Evolutionary conservation across 2,888 invertebrate genomes (phyloP).

Genomic region (Cosmopolites sordidus): DNA sequence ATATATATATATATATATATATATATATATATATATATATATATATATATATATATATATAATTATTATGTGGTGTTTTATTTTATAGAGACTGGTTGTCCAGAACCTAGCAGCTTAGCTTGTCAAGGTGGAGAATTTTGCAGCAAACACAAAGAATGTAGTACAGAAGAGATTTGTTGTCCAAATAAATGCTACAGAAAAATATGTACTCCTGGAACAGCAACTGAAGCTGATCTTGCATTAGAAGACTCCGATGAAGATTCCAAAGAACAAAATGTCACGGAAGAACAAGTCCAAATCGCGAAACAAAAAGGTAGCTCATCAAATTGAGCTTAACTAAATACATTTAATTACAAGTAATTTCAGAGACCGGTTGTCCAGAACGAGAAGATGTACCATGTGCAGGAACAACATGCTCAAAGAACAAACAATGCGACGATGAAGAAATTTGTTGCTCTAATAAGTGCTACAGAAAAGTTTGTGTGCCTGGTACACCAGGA

Average conservation of each 20-base stretch:
- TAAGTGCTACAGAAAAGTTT: slow-evolving; percentile 27
- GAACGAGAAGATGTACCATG: slow-evolving; percentile 21
- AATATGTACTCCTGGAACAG: slow-evolving; percentile 22
- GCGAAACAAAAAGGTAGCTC: not conserved
- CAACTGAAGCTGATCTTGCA: slow-evolving; percentile 20
- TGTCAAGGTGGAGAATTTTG: slow-evolving; percentile 22
- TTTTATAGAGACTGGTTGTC: slow-evolving; percentile 23
- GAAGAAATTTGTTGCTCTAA: slow-evolving; percentile 27
- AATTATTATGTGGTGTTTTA: not conserved
- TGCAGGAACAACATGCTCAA: slow-evolving; percentile 18
- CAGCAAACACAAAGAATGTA: slow-evolving; percentile 25
- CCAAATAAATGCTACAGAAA: slow-evolving; percentile 28
- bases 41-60: not conserved
- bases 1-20: not conserved
- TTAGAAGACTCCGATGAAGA: slow-evolving; percentile 16
- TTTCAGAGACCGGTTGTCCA: slow-evolving; percentile 24
- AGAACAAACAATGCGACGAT: slow-evolving; percentile 18
- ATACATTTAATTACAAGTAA: not conserved
- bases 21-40: not conserved
- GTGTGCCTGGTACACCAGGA: slow-evolving; percentile 19
- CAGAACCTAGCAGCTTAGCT: slow-evolving; percentile 13
- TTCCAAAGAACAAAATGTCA: not conserved
- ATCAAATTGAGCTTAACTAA: too few relatives aligned
- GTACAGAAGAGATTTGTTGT: slow-evolving; percentile 21
- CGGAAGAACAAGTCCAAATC: not conserved